Base-by-base conservation (phyloP, 2,113 vertebrate genomes). In the Chloebia gouldiae region DNA sequence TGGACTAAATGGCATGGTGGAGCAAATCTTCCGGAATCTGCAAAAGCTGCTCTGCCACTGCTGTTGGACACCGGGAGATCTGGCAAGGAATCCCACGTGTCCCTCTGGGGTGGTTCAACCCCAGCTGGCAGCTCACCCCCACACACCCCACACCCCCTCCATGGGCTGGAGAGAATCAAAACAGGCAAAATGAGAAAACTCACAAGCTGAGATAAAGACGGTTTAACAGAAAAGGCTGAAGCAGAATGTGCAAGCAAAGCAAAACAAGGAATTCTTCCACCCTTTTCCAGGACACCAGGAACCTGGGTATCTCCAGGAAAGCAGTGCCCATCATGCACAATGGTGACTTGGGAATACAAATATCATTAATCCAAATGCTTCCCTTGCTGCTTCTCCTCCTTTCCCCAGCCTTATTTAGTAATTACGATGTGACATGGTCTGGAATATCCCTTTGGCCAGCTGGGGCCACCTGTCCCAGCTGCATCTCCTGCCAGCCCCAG, bases 1-100 rank as follows among this genome's bases (percentile, higher is more conserved):
- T 20, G 5, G 9, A 7, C 31, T 71, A 18, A 80, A 83, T 18
- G 20, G 27, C 68, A 91, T 4, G 2, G 13, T 0, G 1, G 24
- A 81, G 7, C 19, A 66, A 70, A 73, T 44, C 24, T 65, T 14
- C 37, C 56, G 42, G 83, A 71, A 31, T 8, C 33, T 79, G 35
- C 6, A 42, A 53, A 50, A 0, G 0, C 51, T 86, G 47, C 44
- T 86, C 20, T 81, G 25, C 11, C 39, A 16, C 40, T 61, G 45
- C 6, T 40, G 7, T 27, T 11, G 10, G 44, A 23, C 27, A 39
- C 50, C 42, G 40, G 21, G 5, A 42, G 11, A 4, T 54, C 71
- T 69, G 51, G n/a, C 19, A 64, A 6, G 8, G 13, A 60, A 14
- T 9, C 3, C 22, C n/a, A 31, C 0, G 0, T 10, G 3, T 51